These are phyloP conservation scores for Caenorhabditis macrosperma DNA, from an alignment of 2,888 invertebrate genomes.

Conservation along the genomic window DNA sequence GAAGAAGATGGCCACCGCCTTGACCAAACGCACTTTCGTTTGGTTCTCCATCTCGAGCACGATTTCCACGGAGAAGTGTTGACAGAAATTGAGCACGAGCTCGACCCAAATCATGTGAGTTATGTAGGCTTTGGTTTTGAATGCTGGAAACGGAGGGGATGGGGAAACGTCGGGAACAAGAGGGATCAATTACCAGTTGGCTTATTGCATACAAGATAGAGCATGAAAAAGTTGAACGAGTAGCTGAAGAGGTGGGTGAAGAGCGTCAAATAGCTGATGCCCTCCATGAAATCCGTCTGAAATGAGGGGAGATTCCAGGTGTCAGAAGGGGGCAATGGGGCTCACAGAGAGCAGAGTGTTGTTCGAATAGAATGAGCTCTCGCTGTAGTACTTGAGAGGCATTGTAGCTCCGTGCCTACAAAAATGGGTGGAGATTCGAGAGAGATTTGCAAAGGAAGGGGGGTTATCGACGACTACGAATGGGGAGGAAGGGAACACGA, in stretches of 20 bases:
- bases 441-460: too few relatives aligned
- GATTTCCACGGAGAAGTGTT: constrained; percentile 37
- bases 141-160: neutral
- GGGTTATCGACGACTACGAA: too few relatives aligned
- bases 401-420: constrained; percentile 21
- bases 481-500: constrained; percentile 10
- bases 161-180: neutral
- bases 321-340: neutral
- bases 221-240: constrained; percentile 26
- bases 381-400: constrained; percentile 3
- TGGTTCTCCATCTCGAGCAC: constrained; percentile 27
- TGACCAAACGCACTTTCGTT: constrained; percentile 5
- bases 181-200: neutral
- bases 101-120: constrained; percentile 46
- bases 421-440: too few relatives aligned
- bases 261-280: constrained; percentile 11
- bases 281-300: constrained; percentile 47
- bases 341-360: constrained; percentile 26
- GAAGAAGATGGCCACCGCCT: constrained; percentile 32
- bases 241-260: constrained; percentile 44
- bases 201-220: constrained; percentile 11
- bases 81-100: constrained; percentile 33
- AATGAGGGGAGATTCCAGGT: neutral
- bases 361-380: constrained; percentile 28
- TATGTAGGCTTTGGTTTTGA: constrained; percentile 39